Percentiles rank a stretch among this genome's conserved stretches.
Conservation (phyloP, 2,888 invertebrate genomes). For the Reticulitermes lucifugus region DNA sequence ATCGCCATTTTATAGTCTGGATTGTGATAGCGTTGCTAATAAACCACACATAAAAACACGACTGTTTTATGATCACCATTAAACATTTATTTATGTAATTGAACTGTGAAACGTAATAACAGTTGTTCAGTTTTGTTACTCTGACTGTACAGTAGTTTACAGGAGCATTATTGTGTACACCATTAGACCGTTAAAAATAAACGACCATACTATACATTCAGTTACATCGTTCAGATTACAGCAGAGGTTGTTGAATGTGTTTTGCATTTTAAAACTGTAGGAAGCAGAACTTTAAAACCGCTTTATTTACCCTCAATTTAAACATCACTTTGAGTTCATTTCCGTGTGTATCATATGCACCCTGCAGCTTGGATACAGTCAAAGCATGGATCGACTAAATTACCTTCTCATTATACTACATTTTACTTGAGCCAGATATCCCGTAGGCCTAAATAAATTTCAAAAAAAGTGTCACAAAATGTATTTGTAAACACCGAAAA, state of each 20-base stretch:
- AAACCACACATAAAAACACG: too few relatives aligned
- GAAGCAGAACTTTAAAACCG: not conserved
- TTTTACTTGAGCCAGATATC: too few relatives aligned
- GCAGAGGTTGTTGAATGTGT: not conserved
- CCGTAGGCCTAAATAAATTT: not conserved
- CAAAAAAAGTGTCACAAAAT: not conserved
- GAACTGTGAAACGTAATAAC: too few relatives aligned
- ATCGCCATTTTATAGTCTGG: too few relatives aligned
- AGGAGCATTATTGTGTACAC: too few relatives aligned
- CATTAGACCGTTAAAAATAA: too few relatives aligned
- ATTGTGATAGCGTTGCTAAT: too few relatives aligned
- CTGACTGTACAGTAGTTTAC: too few relatives aligned
- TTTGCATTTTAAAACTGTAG: not conserved
- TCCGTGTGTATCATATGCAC: not conserved
- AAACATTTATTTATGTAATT: too few relatives aligned
- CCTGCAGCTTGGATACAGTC: not conserved
- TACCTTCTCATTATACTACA: not conserved
- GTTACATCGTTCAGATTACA: not conserved
- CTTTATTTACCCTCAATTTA: slow-evolving; percentile 2
- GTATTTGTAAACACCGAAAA: not conserved
- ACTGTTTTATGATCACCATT: too few relatives aligned
- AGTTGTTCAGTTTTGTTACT: too few relatives aligned
- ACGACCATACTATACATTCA: too few relatives aligned
- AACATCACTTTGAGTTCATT: not conserved
- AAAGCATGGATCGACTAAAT: not conserved